These are phyloP conservation scores for Sebastes paucispinis DNA, from an alignment of 2,797 vertebrate genomes.

Conservation along the genomic window DNA sequence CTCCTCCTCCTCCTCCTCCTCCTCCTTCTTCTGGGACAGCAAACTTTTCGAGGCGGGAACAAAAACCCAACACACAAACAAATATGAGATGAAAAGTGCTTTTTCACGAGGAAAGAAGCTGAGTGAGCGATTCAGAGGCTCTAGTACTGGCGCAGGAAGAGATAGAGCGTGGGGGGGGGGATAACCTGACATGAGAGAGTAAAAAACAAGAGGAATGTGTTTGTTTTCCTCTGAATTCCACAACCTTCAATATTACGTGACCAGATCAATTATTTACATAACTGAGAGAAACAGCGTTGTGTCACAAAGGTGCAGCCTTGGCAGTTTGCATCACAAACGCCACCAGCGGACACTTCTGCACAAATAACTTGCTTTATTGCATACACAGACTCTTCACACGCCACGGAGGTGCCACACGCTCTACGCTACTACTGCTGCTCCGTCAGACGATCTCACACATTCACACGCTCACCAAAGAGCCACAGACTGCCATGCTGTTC, in stretches of 20 bases:
- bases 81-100: conserved; percentile 72
- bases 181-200: conserved; percentile 16
- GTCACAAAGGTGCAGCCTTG: conserved; percentile 27
- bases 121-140: conserved; percentile 61
- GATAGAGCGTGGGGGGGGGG: background rate
- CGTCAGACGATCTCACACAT: background rate
- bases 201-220: conserved; percentile 34
- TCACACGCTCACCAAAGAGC: background rate
- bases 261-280: conserved; percentile 65
- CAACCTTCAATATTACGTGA: conserved; percentile 40
- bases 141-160: conserved; percentile 11
- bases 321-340: conserved; percentile 32
- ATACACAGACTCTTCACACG: background rate
- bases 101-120: conserved; percentile 65
- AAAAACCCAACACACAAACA: conserved; percentile 55
- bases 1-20: background rate
- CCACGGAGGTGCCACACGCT: background rate
- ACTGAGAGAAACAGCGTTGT: conserved; percentile 4
- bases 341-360: background rate
- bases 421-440: background rate
- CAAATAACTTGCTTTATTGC: conserved; percentile 24
- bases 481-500: conserved; percentile 20
- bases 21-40: conserved; percentile 64
- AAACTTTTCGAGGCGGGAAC: conserved; percentile 66
- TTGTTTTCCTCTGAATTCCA: conserved; percentile 53